These are phyloP conservation scores for Drosophila hamatofila DNA, from an alignment of 2,888 invertebrate species.

Conservation along the genomic window DNA sequence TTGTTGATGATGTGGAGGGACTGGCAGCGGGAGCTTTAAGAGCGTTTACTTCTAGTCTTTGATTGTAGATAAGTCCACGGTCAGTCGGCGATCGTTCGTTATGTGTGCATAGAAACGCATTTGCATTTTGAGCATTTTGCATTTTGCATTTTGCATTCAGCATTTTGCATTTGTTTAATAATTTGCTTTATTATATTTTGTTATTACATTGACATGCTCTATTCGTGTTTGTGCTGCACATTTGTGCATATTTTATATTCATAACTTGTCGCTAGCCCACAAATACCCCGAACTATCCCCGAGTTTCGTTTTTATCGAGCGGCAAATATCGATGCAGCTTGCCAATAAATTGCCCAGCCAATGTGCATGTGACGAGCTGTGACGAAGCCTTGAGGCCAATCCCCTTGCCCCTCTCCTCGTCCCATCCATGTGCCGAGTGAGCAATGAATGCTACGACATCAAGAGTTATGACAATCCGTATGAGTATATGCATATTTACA, in stretches of 20 bases:
- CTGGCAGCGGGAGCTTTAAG: slow-evolving; percentile 64
- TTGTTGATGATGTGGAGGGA: slow-evolving; percentile 7
- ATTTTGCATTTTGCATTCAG: slow-evolving; percentile 50
- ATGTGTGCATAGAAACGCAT: slow-evolving; percentile 35
- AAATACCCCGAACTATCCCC: slow-evolving; percentile 30
- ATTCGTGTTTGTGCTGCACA: slow-evolving; percentile 68
- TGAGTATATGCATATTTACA: slow-evolving; percentile 35
- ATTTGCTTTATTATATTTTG: slow-evolving; percentile 75
- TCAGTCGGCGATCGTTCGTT: slow-evolving; percentile 33
- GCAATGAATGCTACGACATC: slow-evolving; percentile 58
- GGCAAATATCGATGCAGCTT: slow-evolving; percentile 73
- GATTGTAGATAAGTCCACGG: slow-evolving; percentile 63
- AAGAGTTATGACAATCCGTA: slow-evolving; percentile 76
- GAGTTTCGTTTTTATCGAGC: slow-evolving; percentile 72
- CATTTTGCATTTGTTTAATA: slow-evolving; percentile 77
- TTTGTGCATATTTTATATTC: slow-evolving; percentile 82
- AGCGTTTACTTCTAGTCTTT: slow-evolving; percentile 80
- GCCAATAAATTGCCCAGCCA: slow-evolving; percentile 76
- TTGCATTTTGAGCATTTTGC: slow-evolving; percentile 36
- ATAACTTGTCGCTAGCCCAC: slow-evolving; percentile 75
- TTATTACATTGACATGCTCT: slow-evolving; percentile 79
- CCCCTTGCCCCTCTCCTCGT: background rate
- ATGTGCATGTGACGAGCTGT: slow-evolving; percentile 30
- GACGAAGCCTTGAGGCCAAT: slow-evolving; percentile 68
- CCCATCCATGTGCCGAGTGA: slow-evolving; percentile 27